These are phyloP conservation scores for western clawed frog (Xenopus tropicalis) DNA, from an alignment of 2,113 vertebrate species.

Conservation along the genomic window DNA sequence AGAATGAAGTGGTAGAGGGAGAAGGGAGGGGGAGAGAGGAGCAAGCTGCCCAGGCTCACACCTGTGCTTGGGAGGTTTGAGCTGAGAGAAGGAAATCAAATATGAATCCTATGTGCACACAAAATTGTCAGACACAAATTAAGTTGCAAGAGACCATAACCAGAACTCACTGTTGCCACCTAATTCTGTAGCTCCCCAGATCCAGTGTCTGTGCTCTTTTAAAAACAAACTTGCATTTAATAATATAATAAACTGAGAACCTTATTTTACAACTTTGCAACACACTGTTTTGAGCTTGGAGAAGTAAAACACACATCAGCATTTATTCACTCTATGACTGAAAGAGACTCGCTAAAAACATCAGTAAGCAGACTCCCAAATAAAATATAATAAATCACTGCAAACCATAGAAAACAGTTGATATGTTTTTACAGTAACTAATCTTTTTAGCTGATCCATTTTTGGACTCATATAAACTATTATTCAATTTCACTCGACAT, in stretches of 20 bases:
- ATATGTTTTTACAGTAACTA: slow-evolving; percentile 20
- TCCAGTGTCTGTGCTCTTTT: neutral
- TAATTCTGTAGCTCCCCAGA: neutral
- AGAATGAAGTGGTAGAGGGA: no score
- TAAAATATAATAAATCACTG: slow-evolving; percentile 17
- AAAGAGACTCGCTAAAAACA: slow-evolving; percentile 7
- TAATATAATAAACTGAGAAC: slow-evolving; percentile 2
- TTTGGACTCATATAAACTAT: slow-evolving; percentile 23
- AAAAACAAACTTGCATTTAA: neutral
- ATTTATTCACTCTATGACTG: slow-evolving; percentile 6
- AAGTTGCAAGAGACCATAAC: neutral
- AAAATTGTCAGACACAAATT: no score
- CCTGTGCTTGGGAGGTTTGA: no score
- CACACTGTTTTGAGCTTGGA: neutral
- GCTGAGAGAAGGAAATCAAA: no score
- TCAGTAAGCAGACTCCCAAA: slow-evolving; percentile 15
- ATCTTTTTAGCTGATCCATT: slow-evolving; percentile 26
- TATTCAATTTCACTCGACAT: slow-evolving; percentile 18
- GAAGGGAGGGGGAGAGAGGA: no score
- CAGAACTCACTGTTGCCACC: neutral
- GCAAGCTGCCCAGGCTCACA: no score
- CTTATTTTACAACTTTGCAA: neutral
- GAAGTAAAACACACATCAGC: slow-evolving; percentile 12
- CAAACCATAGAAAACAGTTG: slow-evolving; percentile 16
- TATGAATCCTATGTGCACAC: no score